A percentile compares a stretch with the other conserved stretches of the same genome.
These are phyloP conservation scores for Drosophila kuntzei DNA, from an alignment of 2,888 invertebrate species.

Conservation along the genomic window DNA sequence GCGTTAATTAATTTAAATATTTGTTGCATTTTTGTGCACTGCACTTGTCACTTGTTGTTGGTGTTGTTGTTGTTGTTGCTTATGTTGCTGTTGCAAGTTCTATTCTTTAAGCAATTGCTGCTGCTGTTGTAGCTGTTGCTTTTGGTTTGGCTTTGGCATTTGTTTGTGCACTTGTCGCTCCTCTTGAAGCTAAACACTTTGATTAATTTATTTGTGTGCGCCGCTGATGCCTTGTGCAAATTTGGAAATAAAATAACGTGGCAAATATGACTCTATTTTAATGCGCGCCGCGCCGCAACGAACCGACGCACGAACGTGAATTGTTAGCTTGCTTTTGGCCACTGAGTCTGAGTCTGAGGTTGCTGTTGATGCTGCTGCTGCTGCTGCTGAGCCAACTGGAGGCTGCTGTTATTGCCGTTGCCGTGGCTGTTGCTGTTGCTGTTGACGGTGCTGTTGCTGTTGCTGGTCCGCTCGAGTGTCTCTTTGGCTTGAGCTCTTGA, in stretches of 20 bases:
- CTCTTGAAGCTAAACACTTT: slow-evolving; percentile 65
- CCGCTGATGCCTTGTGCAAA: slow-evolving; percentile 65
- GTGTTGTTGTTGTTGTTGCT: slow-evolving; percentile 21
- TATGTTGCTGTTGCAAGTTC: slow-evolving; percentile 35
- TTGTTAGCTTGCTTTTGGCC: slow-evolving; percentile 77
- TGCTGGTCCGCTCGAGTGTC: slow-evolving; percentile 85
- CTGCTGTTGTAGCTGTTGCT: slow-evolving; percentile 28
- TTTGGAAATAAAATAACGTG: slow-evolving; percentile 76
- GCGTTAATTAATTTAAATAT: slow-evolving; percentile 57
- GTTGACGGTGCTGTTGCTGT: slow-evolving; percentile 52
- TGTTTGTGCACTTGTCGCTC: slow-evolving; percentile 74
- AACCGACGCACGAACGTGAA: slow-evolving; percentile 80
- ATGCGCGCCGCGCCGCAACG: slow-evolving; percentile 75
- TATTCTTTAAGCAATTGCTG: slow-evolving; percentile 33
- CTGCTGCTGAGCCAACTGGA: slow-evolving; percentile 49
- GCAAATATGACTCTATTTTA: slow-evolving; percentile 73
- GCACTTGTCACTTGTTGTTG: slow-evolving; percentile 63
- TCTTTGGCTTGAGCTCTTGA: slow-evolving; percentile 86
- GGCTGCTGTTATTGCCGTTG: slow-evolving; percentile 27
- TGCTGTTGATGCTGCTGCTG: slow-evolving; percentile 31
- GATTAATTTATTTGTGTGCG: slow-evolving; percentile 75
- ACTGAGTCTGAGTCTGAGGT: slow-evolving; percentile 66
- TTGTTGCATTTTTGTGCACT: slow-evolving; percentile 65
- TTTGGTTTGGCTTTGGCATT: slow-evolving; percentile 54
- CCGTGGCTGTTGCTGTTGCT: slow-evolving; percentile 19